Conservation (phyloP, 2,797 vertebrate species). For the Pteropus rufus region DNA sequence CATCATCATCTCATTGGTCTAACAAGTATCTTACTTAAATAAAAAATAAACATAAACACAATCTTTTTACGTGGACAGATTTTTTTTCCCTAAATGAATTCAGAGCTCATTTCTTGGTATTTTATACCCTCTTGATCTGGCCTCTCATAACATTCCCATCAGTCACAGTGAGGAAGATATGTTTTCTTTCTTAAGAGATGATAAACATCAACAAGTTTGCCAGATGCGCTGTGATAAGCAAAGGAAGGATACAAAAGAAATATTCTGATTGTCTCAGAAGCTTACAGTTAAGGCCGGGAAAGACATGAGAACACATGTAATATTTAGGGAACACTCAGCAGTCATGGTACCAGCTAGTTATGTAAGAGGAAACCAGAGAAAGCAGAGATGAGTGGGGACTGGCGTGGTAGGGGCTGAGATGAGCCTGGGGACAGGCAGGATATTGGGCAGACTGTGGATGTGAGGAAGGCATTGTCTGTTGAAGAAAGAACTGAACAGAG, state of each 20-base stretch:
- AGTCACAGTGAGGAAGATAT: not conserved
- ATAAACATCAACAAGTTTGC: not conserved
- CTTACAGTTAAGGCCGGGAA: not conserved
- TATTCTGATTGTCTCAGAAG: not conserved
- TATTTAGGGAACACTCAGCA: not conserved
- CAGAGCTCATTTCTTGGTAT: not conserved
- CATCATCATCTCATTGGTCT: not conserved
- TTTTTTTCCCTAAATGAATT: not conserved
- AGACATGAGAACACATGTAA: not conserved
- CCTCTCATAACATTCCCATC: not conserved
- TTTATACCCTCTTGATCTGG: not conserved
- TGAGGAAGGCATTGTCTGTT: not conserved
- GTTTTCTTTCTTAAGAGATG: not conserved
- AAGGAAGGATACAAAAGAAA: not conserved
- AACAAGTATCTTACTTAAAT: not conserved
- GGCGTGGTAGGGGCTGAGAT: not conserved
- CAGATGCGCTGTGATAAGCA: not conserved
- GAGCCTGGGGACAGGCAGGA: accelerated
- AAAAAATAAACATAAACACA: not conserved
- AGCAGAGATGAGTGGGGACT: not conserved
- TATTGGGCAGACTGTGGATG: accelerated
- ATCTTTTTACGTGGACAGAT: not conserved
- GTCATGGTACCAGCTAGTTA: not conserved
- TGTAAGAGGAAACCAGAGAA: not conserved
- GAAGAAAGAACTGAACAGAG: not conserved